Conservation (phyloP, 2,888 invertebrate species). For the Malthinus flaveolus region DNA sequence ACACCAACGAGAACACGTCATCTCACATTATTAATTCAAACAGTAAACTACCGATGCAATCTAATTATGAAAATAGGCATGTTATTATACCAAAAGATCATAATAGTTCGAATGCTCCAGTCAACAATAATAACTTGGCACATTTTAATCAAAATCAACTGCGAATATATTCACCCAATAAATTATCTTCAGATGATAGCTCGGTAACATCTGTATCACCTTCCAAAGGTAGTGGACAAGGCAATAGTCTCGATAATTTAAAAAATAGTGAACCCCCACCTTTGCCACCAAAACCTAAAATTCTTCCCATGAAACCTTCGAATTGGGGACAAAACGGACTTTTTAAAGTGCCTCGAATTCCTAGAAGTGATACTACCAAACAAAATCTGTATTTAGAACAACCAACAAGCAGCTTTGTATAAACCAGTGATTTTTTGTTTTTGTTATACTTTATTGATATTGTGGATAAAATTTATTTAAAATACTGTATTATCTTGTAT, state of each 20-base stretch:
- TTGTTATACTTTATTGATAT: background rate
- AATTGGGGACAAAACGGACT: constrained; percentile 59
- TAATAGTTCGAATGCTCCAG: background rate
- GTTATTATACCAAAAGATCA: constrained; percentile 24
- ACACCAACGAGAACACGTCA: background rate
- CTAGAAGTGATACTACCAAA: constrained; percentile 26
- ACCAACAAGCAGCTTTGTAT: constrained; percentile 68
- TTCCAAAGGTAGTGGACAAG: constrained; percentile 15
- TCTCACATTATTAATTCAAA: constrained; percentile 34
- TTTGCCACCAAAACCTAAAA: constrained; percentile 75
- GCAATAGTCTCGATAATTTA: constrained; percentile 20
- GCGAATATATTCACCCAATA: constrained; percentile 34
- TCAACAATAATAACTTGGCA: constrained; percentile 22
- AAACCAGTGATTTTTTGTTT: constrained; percentile 35
- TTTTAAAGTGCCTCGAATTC: constrained; percentile 37
- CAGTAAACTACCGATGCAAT: constrained; percentile 37
- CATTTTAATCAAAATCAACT: constrained; percentile 30
- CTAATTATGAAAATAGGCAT: constrained; percentile 46
- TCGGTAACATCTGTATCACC: constrained; percentile 8
- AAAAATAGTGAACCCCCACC: constrained; percentile 63
- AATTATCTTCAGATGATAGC: constrained; percentile 31
- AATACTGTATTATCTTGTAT: background rate
- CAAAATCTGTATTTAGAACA: constrained; percentile 61
- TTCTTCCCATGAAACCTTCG: constrained; percentile 65
- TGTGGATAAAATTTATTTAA: background rate